phyloP scores from a whole-genome alignment of 2,113 vertebrate genomes.

The Athene cunicularia region DNA sequence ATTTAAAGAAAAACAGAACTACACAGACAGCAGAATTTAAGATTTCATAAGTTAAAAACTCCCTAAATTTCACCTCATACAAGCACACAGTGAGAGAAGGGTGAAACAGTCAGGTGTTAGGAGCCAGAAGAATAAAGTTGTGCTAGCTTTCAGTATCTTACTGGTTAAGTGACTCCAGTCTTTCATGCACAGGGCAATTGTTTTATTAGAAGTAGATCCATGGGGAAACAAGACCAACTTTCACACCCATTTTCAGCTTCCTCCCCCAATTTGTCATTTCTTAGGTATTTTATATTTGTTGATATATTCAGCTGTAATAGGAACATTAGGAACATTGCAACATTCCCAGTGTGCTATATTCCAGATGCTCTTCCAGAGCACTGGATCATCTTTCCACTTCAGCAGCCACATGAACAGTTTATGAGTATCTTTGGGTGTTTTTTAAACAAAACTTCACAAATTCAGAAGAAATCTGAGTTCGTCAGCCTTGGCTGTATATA shows the following conservation, averaged over 20 bases:
- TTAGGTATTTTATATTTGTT: slow-evolving; percentile 7
- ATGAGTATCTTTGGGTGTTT: not conserved
- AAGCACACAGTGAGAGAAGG: not conserved
- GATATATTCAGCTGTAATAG: not conserved
- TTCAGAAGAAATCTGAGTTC: not conserved
- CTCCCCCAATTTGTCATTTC: not conserved
- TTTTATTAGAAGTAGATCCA: not conserved
- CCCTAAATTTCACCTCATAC: not conserved
- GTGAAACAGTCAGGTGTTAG: not conserved
- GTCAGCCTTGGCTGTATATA: not conserved
- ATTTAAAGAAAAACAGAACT: not conserved
- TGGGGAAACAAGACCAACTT: not conserved
- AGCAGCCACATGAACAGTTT: not conserved
- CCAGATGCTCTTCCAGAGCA: slow-evolving; percentile 19
- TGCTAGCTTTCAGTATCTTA: not conserved
- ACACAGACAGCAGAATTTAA: not conserved
- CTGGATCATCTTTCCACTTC: not conserved
- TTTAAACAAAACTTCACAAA: not conserved
- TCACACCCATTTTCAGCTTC: slow-evolving; percentile 11
- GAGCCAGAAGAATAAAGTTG: not conserved
- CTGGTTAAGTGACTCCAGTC: not conserved
- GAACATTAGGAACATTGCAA: not conserved
- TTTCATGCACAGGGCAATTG: not conserved
- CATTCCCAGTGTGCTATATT: not conserved
- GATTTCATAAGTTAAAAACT: not conserved